Percentiles rank a stretch among this genome's conserved stretches.
Evolutionary conservation across 2,113 vertebrate species (phyloP).

Genomic region (Hemicordylus capensis): DNA sequence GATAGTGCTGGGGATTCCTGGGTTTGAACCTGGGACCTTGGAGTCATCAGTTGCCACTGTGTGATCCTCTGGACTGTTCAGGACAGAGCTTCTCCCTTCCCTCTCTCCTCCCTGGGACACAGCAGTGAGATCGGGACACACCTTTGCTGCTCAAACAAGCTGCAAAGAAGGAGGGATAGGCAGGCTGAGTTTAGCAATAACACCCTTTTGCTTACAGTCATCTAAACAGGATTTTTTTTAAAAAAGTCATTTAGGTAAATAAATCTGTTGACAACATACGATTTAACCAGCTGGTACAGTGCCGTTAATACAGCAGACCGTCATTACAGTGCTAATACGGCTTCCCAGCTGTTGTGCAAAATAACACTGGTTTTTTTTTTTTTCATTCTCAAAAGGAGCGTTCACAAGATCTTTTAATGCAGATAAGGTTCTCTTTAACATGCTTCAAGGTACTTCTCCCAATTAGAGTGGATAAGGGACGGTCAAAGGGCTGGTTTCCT

Average conservation of each 20-base stretch:
- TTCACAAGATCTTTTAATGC: neutral
- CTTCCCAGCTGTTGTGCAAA: neutral
- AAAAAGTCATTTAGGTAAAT: conserved; percentile 46
- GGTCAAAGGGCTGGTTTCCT: neutral
- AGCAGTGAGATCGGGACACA: neutral
- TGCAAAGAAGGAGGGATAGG: conserved; percentile 44
- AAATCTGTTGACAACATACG: conserved; percentile 45
- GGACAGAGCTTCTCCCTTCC: too few relatives aligned
- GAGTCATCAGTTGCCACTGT: too few relatives aligned
- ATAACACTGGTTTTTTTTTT: neutral
- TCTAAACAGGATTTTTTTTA: conserved; percentile 10
- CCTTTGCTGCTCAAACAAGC: neutral
- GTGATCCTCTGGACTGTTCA: too few relatives aligned
- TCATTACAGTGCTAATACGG: conserved; percentile 11
- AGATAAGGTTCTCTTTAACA: neutral
- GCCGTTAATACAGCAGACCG: neutral
- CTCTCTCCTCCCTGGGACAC: neutral
- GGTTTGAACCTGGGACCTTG: too few relatives aligned
- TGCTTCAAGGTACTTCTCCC: neutral
- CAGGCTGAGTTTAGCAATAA: conserved; percentile 2
- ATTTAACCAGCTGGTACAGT: conserved; percentile 42
- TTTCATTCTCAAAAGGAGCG: neutral
- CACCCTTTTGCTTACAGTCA: neutral
- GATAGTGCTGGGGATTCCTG: neutral
- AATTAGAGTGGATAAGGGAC: neutral